Evolutionary conservation across 1,140 invertebrate genomes (phyloP).

Genomic region (Drosophila obscura): DNA sequence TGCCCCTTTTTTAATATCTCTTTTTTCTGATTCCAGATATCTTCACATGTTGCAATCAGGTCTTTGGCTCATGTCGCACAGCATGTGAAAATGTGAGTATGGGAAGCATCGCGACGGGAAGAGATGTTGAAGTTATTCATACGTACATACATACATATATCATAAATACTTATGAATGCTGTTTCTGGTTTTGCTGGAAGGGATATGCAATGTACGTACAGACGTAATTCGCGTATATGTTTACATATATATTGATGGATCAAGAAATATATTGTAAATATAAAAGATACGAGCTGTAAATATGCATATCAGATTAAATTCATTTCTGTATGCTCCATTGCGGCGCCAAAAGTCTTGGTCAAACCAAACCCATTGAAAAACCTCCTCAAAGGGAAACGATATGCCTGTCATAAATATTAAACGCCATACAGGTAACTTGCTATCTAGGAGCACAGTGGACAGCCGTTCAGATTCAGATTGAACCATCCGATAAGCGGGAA

Average conservation of each 20-base stretch:
- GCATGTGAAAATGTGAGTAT: conserved; percentile 83
- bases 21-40: conserved; percentile 70
- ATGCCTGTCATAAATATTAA: conserved; percentile 51
- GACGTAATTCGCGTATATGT: too few relatives aligned
- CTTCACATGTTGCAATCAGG: conserved; percentile 80
- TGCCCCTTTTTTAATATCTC: conserved; percentile 34
- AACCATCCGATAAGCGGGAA: conserved; percentile 60
- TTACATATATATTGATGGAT: too few relatives aligned
- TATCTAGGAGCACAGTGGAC: conserved; percentile 18
- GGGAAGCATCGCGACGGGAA: neutral
- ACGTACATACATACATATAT: conserved; percentile 3
- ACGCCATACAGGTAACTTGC: conserved; percentile 10
- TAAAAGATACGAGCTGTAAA: too few relatives aligned
- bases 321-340: neutral
- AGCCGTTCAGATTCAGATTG: conserved; percentile 51
- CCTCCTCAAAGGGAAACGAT: conserved; percentile 35
- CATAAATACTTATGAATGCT: neutral
- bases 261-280: too few relatives aligned
- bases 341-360: conserved; percentile 9
- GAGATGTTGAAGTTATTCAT: neutral
- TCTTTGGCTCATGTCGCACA: conserved; percentile 82
- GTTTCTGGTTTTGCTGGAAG: too few relatives aligned
- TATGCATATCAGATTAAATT: neutral
- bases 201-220: too few relatives aligned
- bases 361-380: neutral